phyloP scores from a whole-genome alignment of 30 jellyfish, hydroid and myxozoan genomes.

The Catostylus mosaicus region DNA sequence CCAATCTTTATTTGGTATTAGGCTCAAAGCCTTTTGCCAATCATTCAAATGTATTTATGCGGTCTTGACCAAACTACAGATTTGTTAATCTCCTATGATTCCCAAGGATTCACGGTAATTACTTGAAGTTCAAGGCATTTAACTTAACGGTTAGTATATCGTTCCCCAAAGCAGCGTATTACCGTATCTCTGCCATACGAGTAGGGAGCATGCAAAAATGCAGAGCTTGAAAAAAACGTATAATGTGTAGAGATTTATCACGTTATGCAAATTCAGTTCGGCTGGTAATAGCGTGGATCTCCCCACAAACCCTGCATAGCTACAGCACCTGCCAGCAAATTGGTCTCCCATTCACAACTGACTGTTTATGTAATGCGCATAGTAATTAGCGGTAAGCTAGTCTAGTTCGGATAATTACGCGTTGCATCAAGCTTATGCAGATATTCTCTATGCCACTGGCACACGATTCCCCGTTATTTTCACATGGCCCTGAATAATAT shows the following conservation, averaged over 20 bases:
- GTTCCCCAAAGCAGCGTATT: neutral
- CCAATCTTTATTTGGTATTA: constrained; percentile 15
- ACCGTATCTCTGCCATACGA: no score
- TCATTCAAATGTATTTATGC: constrained; percentile 17
- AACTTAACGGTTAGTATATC: neutral
- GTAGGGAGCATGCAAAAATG: no score
- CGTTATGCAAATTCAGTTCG: neutral
- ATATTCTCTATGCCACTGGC: neutral
- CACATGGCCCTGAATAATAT: no score
- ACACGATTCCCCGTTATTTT: no score
- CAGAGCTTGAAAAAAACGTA: no score
- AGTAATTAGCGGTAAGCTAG: constrained; percentile 31
- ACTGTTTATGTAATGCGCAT: constrained; percentile 1
- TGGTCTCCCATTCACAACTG: constrained; percentile 8
- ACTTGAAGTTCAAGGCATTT: constrained; percentile 4
- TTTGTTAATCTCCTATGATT: constrained; percentile 12
- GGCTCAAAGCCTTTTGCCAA: constrained; percentile 10
- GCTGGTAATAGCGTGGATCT: constrained; percentile 14
- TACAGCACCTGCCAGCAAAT: constrained; percentile 43
- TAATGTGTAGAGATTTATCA: neutral
- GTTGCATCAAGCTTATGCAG: neutral
- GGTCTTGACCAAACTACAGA: constrained; percentile 25
- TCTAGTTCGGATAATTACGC: neutral
- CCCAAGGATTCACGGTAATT: neutral
- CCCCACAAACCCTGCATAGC: constrained; percentile 14